Conservation (phyloP, 2,888 invertebrate species). For the Oxystoma pomonae region DNA sequence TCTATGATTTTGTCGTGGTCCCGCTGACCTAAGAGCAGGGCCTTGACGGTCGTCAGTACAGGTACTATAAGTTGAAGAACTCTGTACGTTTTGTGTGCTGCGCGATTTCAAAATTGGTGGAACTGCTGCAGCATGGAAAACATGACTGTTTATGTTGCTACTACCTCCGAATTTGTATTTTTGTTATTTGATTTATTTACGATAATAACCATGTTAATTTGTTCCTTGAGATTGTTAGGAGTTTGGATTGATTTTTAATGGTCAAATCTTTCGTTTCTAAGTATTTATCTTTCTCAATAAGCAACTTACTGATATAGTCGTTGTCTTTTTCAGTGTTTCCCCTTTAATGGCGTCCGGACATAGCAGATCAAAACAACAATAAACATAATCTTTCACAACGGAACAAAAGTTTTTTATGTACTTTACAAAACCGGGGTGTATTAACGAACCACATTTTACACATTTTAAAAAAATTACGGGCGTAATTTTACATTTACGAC, state of each 20-base stretch:
- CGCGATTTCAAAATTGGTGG: not conserved
- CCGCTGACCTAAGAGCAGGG: not conserved
- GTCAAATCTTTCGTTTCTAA: too few species aligned
- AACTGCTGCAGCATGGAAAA: not conserved
- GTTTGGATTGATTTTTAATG: not conserved
- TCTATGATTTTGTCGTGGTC: not conserved
- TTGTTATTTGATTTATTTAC: not conserved
- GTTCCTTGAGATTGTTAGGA: not conserved
- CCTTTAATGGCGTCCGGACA: not conserved
- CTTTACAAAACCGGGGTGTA: not conserved
- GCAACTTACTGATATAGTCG: not conserved
- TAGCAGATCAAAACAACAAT: not conserved
- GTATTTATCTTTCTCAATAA: not conserved
- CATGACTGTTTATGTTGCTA: not conserved
- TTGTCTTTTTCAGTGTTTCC: not conserved
- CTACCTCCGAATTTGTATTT: not conserved
- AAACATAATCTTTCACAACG: not conserved
- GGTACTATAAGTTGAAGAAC: not conserved
- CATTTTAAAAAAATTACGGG: not conserved
- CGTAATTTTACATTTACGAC: not conserved
- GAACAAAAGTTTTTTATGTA: not conserved
- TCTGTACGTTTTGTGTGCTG: not conserved
- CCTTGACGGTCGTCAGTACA: not conserved
- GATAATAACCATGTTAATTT: not conserved
- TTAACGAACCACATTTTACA: not conserved